phyloP scores from a whole-genome alignment of 2,888 invertebrate species.

The Philaethria dido region DNA sequence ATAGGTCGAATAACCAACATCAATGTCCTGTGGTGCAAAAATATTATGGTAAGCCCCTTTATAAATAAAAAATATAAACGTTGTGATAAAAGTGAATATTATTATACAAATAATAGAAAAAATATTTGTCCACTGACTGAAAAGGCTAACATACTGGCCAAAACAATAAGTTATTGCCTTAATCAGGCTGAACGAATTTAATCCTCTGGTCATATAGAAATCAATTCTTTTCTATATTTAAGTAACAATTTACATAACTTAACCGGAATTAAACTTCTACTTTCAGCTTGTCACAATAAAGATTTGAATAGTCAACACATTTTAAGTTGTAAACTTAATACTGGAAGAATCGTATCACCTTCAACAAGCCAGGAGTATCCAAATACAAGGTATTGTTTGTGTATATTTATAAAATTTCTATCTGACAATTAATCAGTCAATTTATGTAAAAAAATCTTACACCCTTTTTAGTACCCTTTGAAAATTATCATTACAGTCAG shows the following conservation, averaged over 20 bases:
- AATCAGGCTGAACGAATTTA: too few relatives aligned
- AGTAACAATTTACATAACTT: too few relatives aligned
- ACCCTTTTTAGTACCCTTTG: too few relatives aligned
- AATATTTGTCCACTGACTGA: too few relatives aligned
- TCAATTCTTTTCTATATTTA: too few relatives aligned
- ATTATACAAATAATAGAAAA: neutral
- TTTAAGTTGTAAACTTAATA: constrained; percentile 69
- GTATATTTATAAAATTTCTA: neutral
- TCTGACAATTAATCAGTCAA: neutral
- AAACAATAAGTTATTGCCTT: too few relatives aligned
- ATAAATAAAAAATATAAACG: neutral
- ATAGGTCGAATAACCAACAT: constrained; percentile 56
- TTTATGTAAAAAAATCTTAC: too few relatives aligned
- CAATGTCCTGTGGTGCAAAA: constrained; percentile 69
- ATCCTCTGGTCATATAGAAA: too few relatives aligned
- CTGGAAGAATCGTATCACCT: constrained; percentile 57
- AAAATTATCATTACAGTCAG: too few relatives aligned
- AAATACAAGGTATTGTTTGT: constrained; percentile 60
- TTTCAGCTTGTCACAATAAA: constrained; percentile 68
- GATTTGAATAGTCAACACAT: constrained; percentile 69
- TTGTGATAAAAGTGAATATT: neutral
- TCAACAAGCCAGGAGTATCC: constrained; percentile 69
- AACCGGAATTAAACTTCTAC: constrained; percentile 7
- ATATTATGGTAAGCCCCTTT: constrained; percentile 61
- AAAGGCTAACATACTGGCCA: too few relatives aligned